Percentiles rank a stretch among this genome's conserved stretches.
Evolutionary conservation across 1,140 invertebrate genomes (phyloP).

Genomic region (Akabosia matsudoensis): DNA sequence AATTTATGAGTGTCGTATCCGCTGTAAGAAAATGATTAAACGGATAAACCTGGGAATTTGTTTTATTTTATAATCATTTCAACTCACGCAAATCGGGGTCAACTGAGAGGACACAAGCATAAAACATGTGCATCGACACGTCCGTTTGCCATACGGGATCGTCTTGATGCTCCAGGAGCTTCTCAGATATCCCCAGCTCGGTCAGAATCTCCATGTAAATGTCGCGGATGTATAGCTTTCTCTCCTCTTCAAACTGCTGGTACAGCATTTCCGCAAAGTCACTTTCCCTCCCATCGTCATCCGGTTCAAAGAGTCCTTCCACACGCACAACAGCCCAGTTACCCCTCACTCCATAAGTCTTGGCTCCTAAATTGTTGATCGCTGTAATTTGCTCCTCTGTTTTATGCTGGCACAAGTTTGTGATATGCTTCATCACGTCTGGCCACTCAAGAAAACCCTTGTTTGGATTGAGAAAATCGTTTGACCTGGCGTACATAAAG

Average conservation of each 20-base stretch:
- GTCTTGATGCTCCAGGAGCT: constrained; percentile 30
- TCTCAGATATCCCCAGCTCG: constrained; percentile 30
- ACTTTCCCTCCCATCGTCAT: constrained; percentile 31
- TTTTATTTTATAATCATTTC: not conserved
- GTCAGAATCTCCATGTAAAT: constrained; percentile 23
- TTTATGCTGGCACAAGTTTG: constrained; percentile 21
- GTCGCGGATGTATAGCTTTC: constrained; percentile 25
- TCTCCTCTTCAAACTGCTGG: constrained; percentile 26
- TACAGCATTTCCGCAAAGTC: constrained; percentile 30
- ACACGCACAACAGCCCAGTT: not conserved
- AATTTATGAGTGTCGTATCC: constrained; percentile 25
- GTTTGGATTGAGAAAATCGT: not conserved
- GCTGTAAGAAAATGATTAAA: constrained; percentile 14
- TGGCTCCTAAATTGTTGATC: not conserved
- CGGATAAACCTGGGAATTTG: not conserved
- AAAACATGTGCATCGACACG: constrained; percentile 34
- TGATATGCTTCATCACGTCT: constrained; percentile 3
- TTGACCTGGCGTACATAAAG: constrained; percentile 24
- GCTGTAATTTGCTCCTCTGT: constrained; percentile 20
- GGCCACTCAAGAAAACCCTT: constrained; percentile 8
- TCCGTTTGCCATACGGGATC: constrained; percentile 35
- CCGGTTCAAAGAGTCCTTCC: not conserved
- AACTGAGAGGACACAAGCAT: constrained; percentile 6
- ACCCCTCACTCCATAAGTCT: not conserved
- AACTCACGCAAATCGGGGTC: constrained; percentile 33